These are phyloP conservation scores for Telmatherina bonti DNA, from an alignment of 2,797 vertebrate species.

Conservation along the genomic window DNA sequence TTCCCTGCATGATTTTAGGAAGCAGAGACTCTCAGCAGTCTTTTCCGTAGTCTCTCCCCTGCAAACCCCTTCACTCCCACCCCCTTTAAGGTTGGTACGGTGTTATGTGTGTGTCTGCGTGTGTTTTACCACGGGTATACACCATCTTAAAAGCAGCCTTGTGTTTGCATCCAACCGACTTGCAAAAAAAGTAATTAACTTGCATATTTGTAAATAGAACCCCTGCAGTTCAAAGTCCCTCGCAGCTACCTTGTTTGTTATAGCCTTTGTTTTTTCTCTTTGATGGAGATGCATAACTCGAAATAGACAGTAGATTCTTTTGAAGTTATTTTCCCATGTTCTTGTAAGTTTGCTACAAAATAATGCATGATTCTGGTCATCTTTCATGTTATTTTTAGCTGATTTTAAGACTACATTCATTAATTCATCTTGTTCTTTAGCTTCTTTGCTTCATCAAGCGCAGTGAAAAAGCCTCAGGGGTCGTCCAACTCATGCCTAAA, in stretches of 20 bases:
- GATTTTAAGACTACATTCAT: conserved; percentile 74
- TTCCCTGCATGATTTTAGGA: conserved; percentile 84
- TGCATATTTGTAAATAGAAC: conserved; percentile 66
- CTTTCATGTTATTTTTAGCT: conserved; percentile 83
- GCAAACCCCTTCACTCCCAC: conserved; percentile 93
- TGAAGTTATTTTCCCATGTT: conserved; percentile 72
- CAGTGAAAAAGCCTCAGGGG: conserved; percentile 71
- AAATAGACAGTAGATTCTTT: conserved; percentile 71
- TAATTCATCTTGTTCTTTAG: conserved; percentile 75
- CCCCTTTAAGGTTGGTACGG: conserved; percentile 93
- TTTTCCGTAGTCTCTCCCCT: conserved; percentile 88
- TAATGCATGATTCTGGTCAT: conserved; percentile 78
- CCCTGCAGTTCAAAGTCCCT: conserved; percentile 72
- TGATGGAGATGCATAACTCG: conserved; percentile 70
- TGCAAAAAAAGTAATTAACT: conserved; percentile 66
- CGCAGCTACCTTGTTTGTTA: conserved; percentile 74
- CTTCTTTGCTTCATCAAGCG: conserved; percentile 63
- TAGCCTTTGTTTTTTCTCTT: conserved; percentile 70
- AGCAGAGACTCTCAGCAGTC: conserved; percentile 84
- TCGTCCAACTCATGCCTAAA: conserved; percentile 73
- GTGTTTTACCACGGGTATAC: conserved; percentile 29
- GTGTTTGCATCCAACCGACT: conserved; percentile 56
- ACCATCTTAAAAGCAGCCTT: conserved; percentile 52
- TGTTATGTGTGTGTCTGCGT: conserved; percentile 25
- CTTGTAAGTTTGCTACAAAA: conserved; percentile 62